Evolutionary conservation across 2,113 vertebrate species (phyloP).

Genomic region (Neofelis nebulosa): DNA sequence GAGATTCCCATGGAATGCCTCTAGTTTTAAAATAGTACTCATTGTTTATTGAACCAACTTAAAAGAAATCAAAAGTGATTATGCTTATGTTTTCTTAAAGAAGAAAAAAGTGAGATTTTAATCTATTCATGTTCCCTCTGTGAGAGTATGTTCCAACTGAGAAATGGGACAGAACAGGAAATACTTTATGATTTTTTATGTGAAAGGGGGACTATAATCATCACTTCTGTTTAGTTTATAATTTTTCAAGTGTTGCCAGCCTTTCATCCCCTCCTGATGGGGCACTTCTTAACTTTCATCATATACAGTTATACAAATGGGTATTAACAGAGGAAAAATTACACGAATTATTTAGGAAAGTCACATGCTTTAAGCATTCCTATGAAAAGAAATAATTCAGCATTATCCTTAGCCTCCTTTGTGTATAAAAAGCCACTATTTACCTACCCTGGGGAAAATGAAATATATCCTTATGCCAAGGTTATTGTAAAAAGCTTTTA

Average conservation of each 20-base stretch:
- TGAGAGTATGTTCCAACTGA: slow-evolving; percentile 85
- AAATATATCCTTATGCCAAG: neutral
- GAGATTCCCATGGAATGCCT: slow-evolving; percentile 35
- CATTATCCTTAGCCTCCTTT: slow-evolving; percentile 51
- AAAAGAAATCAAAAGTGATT: slow-evolving; percentile 65
- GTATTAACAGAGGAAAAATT: slow-evolving; percentile 70
- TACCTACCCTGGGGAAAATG: slow-evolving; percentile 39
- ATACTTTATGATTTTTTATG: slow-evolving; percentile 86
- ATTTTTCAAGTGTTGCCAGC: slow-evolving; percentile 82
- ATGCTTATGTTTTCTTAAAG: slow-evolving; percentile 45
- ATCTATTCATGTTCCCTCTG: slow-evolving; percentile 75
- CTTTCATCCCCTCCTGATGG: slow-evolving; percentile 84
- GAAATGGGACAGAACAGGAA: slow-evolving; percentile 92
- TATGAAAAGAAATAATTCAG: slow-evolving; percentile 63
- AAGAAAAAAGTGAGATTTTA: slow-evolving; percentile 71
- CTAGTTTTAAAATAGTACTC: slow-evolving; percentile 59
- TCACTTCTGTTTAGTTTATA: slow-evolving; percentile 88
- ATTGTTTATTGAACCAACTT: slow-evolving; percentile 63
- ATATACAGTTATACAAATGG: slow-evolving; percentile 69
- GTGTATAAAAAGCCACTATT: slow-evolving; percentile 24
- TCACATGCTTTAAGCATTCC: slow-evolving; percentile 62
- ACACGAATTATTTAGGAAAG: slow-evolving; percentile 77
- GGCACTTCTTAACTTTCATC: slow-evolving; percentile 74
- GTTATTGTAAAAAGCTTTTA: slow-evolving; percentile 56
- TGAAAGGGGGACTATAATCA: slow-evolving; percentile 87